Base-by-base conservation (phyloP, 2,888 invertebrate genomes). In the Eupeodes luniger region DNA sequence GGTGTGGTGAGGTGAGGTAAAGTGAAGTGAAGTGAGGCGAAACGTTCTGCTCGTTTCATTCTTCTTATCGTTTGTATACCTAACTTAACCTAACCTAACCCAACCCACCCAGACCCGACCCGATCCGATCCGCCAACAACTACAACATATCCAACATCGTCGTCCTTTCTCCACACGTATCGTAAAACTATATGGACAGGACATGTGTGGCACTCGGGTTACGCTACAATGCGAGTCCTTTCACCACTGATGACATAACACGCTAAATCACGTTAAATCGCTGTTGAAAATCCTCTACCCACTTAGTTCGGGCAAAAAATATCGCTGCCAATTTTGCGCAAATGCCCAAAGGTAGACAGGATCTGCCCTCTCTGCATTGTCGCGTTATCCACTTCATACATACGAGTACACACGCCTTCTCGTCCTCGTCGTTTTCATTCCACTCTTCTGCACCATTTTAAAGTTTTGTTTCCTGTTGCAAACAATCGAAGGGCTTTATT, bases 401-500 rank as follows among this genome's bases (percentile, higher is more conserved):
- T 3, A 27, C 27, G 27, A 27, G 27, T 27, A 27, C 27, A 27
- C 27, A 27, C 27, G 27, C 27, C 27, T 12, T 16, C 69, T 16
- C 16, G 7, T 12, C 4, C 55, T 66, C 40, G 27, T 27, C 16
- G 14, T 19, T 49, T 6, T 4, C 6, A 10, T 36, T 12, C 1
- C 19, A 19, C 11, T 4, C 57, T 49, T 59, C 27, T 47, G 72
- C 82, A 57, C 53, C 59, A 19, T 19, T 84, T 83, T 77, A 77
- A 80, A 84, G 87, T 87, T 80, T 72, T 83, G 67, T 82, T 89
- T 84, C 66, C 74, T 53, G 62, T 82, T 62, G 88, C 77, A 85
- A 88, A 88, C 80, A 88, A 89, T 85, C 77, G 81, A 80, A 76
- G 79, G 89, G 88, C 88, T 85, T 90, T 90, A 90, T 90, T 91